Percentiles rank a stretch among this genome's conserved stretches.
phyloP scores from a whole-genome alignment of 1,140 invertebrate species.

The Procambarus virginalis region DNA sequence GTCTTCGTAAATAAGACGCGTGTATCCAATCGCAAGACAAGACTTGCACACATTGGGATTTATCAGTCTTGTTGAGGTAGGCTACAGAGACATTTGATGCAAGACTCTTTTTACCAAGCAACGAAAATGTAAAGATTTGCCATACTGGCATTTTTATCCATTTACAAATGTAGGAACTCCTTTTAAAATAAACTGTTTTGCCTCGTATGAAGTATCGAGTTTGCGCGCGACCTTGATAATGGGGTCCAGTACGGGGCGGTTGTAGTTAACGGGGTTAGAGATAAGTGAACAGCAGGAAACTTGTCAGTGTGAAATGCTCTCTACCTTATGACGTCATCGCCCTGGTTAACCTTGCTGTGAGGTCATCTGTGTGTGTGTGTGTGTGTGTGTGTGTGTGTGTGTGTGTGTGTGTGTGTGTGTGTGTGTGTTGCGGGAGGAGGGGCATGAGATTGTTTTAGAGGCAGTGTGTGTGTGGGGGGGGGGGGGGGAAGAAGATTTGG shows the following conservation, averaged over 20 bases:
- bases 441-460: too few species aligned
- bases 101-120: too few species aligned
- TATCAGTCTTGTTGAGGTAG: not conserved
- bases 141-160: not conserved
- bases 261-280: not conserved
- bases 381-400: not conserved
- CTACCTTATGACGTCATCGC: not conserved
- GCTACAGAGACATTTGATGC: not conserved
- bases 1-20: not conserved
- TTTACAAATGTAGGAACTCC: too few species aligned
- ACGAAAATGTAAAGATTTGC: not conserved
- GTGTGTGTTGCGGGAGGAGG: too few species aligned
- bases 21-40: not conserved
- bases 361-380: not conserved
- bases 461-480: too few species aligned
- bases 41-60: not conserved
- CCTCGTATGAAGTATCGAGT: too few species aligned
- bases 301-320: not conserved
- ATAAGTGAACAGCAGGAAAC: not conserved
- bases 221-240: too few species aligned
- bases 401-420: too few species aligned
- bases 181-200: too few species aligned
- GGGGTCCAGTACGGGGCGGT: not conserved
- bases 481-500: too few species aligned
- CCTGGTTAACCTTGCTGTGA: not conserved